Evolutionary conservation across 64 coral and sea anemone genomes (phyloP), one percentile per base, ranked within the genome.

Genomic region (Stichodactyla mertensii): DNA sequence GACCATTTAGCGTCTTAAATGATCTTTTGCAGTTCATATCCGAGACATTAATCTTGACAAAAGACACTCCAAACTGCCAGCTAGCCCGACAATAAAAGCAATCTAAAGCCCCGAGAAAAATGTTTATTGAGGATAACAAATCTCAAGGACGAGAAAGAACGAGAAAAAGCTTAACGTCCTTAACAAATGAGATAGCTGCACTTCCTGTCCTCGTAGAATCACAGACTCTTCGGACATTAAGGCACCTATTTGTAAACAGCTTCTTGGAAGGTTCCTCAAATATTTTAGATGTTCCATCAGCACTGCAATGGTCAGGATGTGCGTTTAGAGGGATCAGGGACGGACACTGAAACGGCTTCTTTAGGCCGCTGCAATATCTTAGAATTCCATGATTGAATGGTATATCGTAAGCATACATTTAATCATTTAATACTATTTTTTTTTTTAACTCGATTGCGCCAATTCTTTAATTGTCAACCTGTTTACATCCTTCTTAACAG

Each of bases 41-140:
- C 4, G 69, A 74, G 69, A 31, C 69, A 74, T 74, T 81, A 81
- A 81, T 81, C 78, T 55, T 53, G 78, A 53, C 78, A 81, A 81
- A 81, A 54, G 24, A 14, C 78, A 81, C 78, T 81, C 78, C 78
- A 81, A 22, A n/a, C 78, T 81, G 78, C 36, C 78, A 81, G 51
- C 15, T 4, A 54, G 4, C 51, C 51, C n/a, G 22, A 53, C 26
- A 55, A 81, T 15, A 81, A 81, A 81, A 53, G 51, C 78, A 81
- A 53, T 55, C 53, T 52, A 81, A 81, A 53, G 53, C 78, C 78
- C 16, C 18, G 54, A 51, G 51, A 81, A 81, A 81, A 81, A 53
- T 81, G 51, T 81, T 81, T 81, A 81, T 55, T 55, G 53, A 81
- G 78, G 78, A 53, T 53, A 81, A 20, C 52, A 55, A 52, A 20